Evolutionary conservation across 2,888 invertebrate genomes (phyloP).

Genomic region (Amblyjoppa fuscipennis): DNA sequence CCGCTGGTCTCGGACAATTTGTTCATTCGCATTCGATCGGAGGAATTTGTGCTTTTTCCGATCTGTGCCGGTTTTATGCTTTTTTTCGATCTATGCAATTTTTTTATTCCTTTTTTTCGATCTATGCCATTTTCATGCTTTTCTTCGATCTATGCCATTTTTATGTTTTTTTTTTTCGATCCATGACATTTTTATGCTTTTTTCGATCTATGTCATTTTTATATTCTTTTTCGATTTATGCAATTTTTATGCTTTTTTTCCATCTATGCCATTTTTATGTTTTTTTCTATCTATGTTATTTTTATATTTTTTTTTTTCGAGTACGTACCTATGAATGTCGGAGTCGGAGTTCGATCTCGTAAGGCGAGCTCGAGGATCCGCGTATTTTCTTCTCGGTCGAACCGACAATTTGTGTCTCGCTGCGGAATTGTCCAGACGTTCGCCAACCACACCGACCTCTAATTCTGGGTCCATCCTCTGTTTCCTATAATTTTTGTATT

Average conservation of each 20-base stretch:
- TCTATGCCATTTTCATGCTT: too few relatives aligned
- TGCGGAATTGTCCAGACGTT: constrained; percentile 90
- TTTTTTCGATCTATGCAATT: not conserved
- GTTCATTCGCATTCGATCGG: not conserved
- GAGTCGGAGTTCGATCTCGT: constrained; percentile 77
- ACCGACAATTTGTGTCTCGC: constrained; percentile 92
- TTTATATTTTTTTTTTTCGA: not conserved
- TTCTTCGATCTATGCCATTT: not conserved
- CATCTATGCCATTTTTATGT: constrained; percentile 5
- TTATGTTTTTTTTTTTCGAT: not conserved
- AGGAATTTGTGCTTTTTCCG: not conserved
- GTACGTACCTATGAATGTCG: constrained; percentile 76
- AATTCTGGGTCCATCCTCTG: constrained; percentile 87
- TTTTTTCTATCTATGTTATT: too few relatives aligned
- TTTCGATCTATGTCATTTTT: constrained; percentile 12
- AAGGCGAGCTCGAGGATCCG: constrained; percentile 85
- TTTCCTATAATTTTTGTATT: constrained; percentile 76
- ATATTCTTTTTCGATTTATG: not conserved
- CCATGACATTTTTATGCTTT: not conserved
- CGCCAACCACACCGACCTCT: constrained; percentile 87
- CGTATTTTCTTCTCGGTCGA: constrained; percentile 90
- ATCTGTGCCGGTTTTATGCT: not conserved
- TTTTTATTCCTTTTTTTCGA: not conserved
- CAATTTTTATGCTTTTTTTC: constrained; percentile 11
- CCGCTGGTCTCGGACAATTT: not conserved